Evolutionary conservation across 2,113 vertebrate species (phyloP).

Genomic region (Tenebrosternarchus preto): DNA sequence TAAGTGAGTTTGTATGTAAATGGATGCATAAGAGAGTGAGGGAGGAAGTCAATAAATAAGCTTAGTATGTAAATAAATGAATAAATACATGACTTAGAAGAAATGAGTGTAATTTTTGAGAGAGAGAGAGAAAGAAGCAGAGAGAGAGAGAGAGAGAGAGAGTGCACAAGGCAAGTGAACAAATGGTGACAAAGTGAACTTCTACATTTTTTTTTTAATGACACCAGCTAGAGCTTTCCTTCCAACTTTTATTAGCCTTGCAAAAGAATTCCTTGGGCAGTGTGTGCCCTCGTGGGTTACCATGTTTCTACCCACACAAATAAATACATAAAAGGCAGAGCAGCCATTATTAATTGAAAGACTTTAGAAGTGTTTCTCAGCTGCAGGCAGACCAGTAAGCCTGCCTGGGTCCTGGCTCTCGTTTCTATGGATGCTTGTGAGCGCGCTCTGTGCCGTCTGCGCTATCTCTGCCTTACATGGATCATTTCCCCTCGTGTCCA

Average conservation of each 20-base stretch:
- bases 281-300: neutral
- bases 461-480: conserved; percentile 61
- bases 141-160: neutral
- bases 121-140: conserved; percentile 2
- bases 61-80: conserved; percentile 79
- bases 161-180: conserved; percentile 62
- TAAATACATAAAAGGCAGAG: neutral
- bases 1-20: conserved; percentile 71
- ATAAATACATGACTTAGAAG: conserved; percentile 60
- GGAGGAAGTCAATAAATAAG: conserved; percentile 68
- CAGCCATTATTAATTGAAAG: conserved; percentile 19
- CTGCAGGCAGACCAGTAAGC: neutral
- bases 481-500: conserved; percentile 78
- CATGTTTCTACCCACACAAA: neutral
- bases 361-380: conserved; percentile 3
- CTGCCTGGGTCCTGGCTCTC: conserved; percentile 8
- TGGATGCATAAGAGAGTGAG: conserved; percentile 69
- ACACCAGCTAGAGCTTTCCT: too few relatives aligned
- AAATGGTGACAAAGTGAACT: conserved; percentile 31
- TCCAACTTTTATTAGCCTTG: conserved; percentile 3
- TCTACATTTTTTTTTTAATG: too few relatives aligned
- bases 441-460: conserved; percentile 31
- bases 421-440: conserved; percentile 24
- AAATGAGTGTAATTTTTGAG: conserved; percentile 23
- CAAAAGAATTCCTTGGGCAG: neutral